Evolutionary conservation across 2,888 invertebrate genomes (phyloP).

Genomic region (Pyrgus malvae): DNA sequence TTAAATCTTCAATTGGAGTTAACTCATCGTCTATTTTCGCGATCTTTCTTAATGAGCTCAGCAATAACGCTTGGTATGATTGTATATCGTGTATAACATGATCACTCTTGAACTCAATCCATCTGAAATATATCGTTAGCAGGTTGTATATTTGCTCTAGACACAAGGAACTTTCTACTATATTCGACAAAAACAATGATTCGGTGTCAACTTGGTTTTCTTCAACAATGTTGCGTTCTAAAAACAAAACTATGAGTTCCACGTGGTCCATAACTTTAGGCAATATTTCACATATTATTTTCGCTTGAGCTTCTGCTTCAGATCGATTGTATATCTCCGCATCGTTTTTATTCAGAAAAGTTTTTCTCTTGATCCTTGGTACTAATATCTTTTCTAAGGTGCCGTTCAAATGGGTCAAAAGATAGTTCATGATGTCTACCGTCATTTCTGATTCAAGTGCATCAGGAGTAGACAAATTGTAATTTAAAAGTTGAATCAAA

Average conservation of each 20-base stretch:
- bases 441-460: conserved; percentile 50
- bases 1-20: conserved; percentile 57
- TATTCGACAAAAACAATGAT: conserved; percentile 46
- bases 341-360: conserved; percentile 57
- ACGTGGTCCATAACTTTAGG: conserved; percentile 61
- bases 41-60: conserved; percentile 63
- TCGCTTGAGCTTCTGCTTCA: conserved; percentile 62
- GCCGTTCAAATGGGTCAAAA: conserved; percentile 55
- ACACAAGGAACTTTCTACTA: conserved; percentile 63
- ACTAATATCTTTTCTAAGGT: conserved; percentile 56
- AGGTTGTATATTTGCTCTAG: conserved; percentile 80
- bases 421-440: conserved; percentile 55
- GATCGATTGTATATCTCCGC: conserved; percentile 49
- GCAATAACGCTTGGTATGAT: too few relatives aligned
- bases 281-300: conserved; percentile 49
- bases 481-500: conserved; percentile 56
- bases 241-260: conserved; percentile 47
- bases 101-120: conserved; percentile 83
- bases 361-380: conserved; percentile 63
- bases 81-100: too few relatives aligned
- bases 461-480: conserved; percentile 49
- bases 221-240: conserved; percentile 47
- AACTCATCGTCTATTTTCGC: conserved; percentile 51
- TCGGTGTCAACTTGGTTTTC: conserved; percentile 48
- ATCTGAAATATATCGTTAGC: conserved; percentile 82